Percentiles rank a stretch among this genome's conserved stretches.
These are phyloP conservation scores for Mustela lutreola DNA, from an alignment of 2,113 vertebrate genomes.

Conservation along the genomic window DNA sequence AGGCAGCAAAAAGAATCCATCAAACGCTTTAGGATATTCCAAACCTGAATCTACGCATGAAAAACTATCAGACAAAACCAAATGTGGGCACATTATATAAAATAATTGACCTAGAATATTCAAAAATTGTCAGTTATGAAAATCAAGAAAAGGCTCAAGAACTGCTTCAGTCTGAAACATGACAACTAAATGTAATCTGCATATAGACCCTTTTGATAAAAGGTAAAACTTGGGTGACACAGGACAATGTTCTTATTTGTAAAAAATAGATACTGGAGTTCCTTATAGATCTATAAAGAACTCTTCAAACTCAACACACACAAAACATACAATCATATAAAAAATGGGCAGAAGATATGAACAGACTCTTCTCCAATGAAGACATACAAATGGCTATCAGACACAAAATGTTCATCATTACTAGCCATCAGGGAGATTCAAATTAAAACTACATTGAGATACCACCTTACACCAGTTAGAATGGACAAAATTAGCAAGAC, in stretches of 20 bases:
- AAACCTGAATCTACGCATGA: not conserved
- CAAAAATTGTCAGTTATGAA: slow-evolving; percentile 6
- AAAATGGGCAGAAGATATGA: too few relatives aligned
- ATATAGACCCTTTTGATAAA: not conserved
- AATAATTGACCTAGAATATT: not conserved
- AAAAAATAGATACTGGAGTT: not conserved
- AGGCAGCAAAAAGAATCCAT: not conserved
- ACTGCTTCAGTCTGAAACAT: not conserved
- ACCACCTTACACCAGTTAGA: too few relatives aligned
- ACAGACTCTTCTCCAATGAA: too few relatives aligned
- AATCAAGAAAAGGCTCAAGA: not conserved
- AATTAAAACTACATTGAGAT: too few relatives aligned
- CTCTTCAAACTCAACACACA: too few relatives aligned
- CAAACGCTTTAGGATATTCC: not conserved
- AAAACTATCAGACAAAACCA: not conserved
- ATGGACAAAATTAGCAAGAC: too few relatives aligned
- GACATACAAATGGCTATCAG: too few relatives aligned
- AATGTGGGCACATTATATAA: not conserved
- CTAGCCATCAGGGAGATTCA: too few relatives aligned
- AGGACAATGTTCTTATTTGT: not conserved
- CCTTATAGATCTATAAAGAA: too few relatives aligned
- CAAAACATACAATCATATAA: too few relatives aligned
- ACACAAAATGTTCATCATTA: too few relatives aligned
- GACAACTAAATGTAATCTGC: not conserved
- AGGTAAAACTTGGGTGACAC: not conserved